Percentiles rank a stretch among this genome's conserved stretches.
Conservation (phyloP, 2,797 vertebrate species). For the Thamnophis elegans region DNA sequence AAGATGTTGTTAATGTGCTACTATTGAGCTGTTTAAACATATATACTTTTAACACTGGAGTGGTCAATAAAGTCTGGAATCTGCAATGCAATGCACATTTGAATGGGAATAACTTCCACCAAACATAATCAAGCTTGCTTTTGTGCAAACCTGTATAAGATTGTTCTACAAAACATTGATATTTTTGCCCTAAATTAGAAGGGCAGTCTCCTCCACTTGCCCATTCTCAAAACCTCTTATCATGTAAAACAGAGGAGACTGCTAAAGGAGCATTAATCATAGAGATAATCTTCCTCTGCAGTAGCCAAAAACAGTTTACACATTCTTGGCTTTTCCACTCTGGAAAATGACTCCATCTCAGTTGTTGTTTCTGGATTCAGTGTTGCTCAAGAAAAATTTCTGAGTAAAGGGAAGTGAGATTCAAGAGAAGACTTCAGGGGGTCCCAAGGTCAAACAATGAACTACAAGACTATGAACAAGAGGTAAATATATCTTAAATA, state of each 20-base stretch:
- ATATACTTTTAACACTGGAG: constrained; percentile 4
- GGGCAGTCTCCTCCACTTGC: constrained; percentile 28
- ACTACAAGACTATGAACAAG: background rate
- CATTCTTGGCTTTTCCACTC: constrained; percentile 30
- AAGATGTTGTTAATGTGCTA: background rate
- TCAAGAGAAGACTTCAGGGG: background rate
- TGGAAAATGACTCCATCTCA: constrained; percentile 25
- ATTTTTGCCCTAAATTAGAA: constrained; percentile 18
- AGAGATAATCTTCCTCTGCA: constrained; percentile 33
- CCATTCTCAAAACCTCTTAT: constrained; percentile 28
- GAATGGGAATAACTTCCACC: background rate
- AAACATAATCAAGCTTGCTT: background rate
- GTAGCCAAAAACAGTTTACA: constrained; percentile 34
- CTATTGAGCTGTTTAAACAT: constrained; percentile 11
- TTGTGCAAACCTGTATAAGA: background rate
- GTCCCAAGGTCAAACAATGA: background rate
- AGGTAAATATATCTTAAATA: background rate
- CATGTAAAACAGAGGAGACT: constrained; percentile 34
- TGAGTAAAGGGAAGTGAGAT: background rate
- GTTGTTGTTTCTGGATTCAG: constrained; percentile 30
- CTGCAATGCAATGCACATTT: too few species aligned
- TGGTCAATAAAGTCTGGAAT: constrained; percentile 3
- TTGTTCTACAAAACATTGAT: background rate
- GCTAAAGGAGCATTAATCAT: constrained; percentile 22
- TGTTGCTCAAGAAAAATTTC: constrained; percentile 7